phyloP scores from a whole-genome alignment of 2,113 vertebrate species.

The Ammodytes marinus region DNA sequence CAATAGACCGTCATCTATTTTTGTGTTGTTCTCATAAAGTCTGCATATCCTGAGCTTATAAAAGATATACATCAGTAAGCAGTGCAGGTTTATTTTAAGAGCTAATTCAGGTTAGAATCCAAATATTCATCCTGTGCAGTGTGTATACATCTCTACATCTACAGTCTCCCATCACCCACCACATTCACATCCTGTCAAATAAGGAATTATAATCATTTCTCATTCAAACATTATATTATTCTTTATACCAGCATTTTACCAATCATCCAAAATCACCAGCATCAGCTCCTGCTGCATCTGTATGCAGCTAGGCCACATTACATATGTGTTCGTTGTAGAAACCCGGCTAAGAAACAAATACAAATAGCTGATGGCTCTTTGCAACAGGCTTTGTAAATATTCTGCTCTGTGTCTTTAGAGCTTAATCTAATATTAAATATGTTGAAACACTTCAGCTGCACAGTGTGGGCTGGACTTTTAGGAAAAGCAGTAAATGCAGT shows the following conservation, averaged over 20 bases:
- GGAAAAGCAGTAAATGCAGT: not conserved
- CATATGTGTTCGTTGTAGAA: no score
- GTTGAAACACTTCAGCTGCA: not conserved
- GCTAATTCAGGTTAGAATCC: conserved; percentile 30
- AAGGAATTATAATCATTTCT: conserved; percentile 4
- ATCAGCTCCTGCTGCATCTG: no score
- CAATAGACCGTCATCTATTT: conserved; percentile 34
- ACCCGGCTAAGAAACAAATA: no score
- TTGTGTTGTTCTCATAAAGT: conserved; percentile 5
- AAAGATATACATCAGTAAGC: conserved; percentile 45
- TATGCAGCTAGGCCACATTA: no score
- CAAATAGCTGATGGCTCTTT: not conserved
- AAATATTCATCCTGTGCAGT: conserved; percentile 28
- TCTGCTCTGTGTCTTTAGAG: not conserved
- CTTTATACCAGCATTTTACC: not conserved
- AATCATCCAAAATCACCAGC: not conserved
- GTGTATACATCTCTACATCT: conserved; percentile 14
- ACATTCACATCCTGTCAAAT: conserved; percentile 24
- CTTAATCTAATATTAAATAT: not conserved
- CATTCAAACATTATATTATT: not conserved
- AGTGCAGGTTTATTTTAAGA: conserved; percentile 38
- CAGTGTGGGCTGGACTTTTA: not conserved
- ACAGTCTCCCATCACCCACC: not conserved
- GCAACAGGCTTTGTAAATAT: not conserved
- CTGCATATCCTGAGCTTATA: conserved; percentile 22